Base-by-base conservation (phyloP, 2,888 invertebrate species). In the Troides aeacus region DNA sequence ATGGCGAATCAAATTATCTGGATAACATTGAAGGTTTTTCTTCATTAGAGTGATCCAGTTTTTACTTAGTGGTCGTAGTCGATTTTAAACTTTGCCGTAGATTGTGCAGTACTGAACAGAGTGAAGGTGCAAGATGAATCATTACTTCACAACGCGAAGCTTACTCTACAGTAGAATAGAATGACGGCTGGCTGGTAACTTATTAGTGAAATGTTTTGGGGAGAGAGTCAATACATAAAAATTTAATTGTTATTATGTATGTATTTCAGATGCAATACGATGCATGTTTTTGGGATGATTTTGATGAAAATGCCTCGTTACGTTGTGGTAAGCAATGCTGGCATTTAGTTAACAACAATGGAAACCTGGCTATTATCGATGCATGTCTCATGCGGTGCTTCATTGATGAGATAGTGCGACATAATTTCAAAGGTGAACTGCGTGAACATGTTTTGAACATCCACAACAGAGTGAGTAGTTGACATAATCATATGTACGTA, bases 261-360 rank as follows among this genome's bases (percentile, higher is more conserved):
- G 39, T 63, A 24, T 57, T 70, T 1, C 39, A 70, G 66, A 56
- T 66, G 15, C 70, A 70, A 66, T 60, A 15, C 10, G 60, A 60
- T n/a, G 66, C 63, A 15, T 70, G 63, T 46, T 56, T 66, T 42
- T 66, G 66, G 66, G 70, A 66, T 39, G 70, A 70, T 17, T 46
- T 66, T 3, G 70, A 60, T 6, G 70, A 70, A 53, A 36, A 60
- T 1, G 17, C 50, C 5, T 17, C 7, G 12, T 15, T 5, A 42
- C 66, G 70, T 18, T 24, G 17, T 6, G 63, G 56, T n/a, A 70
- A 66, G 39, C 36, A n/a, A 8, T 70, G 66, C 18, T 70, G 70
- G 70, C 70, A 70, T 66, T 64, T 70, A 60, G n/a, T 63, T n/a
- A 39, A 62, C 18, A 21, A 70, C 7, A 42, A 18, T 5, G 63